Base-by-base conservation (phyloP, 2,888 invertebrate species). In the Acronicta aceris region DNA sequence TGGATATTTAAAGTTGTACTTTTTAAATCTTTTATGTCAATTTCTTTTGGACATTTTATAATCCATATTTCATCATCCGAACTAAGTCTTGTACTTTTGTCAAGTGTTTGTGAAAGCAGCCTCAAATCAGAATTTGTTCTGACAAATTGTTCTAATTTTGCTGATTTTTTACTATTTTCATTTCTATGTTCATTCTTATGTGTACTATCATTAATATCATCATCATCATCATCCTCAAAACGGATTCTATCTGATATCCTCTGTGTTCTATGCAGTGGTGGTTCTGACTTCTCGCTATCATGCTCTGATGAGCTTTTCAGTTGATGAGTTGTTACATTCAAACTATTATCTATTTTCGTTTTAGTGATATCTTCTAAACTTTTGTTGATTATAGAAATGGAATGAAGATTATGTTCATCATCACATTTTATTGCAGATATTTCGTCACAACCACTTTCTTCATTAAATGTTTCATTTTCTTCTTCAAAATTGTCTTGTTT, bases 61-160 rank as follows among this genome's bases (percentile, higher is more conserved):
- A 90, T 67, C 90, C 90, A 93, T 50, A 91, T 65, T 38, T 92
- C 92, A 72, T 93, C 92, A 74, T 90, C 82, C 36, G 73, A 63
- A 8, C 84, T 82, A 27, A 90, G 67, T 15, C 69, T 49, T 33
- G 74, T 47, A 43, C 74, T 70, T 16, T 45, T 59, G 10, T 71
- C 48, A 17, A 68, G 41, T 50, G 65, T 72, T n/a, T 65, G 40
- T 15, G 59, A 25, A n/a, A 84, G 53, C n/a, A 64, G 59, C 41
- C 79, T 80, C 15, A 91, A 72, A 45, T 83, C 73, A 27, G 59
- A 40, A 64, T 86, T 85, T n/a, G 59, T 51, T 65, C 82, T 84
- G 2, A 88, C 21, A 63, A 84, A 89, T n/a, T 76, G 69, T 58
- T 78, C 80, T 10, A 90, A 48, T 65, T 81, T 80, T 30, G 63